Evolutionary conservation across 2,797 vertebrate genomes (phyloP), one percentile per base, ranked within the genome.

Genomic region (Crossoptilon crossoptilon): DNA sequence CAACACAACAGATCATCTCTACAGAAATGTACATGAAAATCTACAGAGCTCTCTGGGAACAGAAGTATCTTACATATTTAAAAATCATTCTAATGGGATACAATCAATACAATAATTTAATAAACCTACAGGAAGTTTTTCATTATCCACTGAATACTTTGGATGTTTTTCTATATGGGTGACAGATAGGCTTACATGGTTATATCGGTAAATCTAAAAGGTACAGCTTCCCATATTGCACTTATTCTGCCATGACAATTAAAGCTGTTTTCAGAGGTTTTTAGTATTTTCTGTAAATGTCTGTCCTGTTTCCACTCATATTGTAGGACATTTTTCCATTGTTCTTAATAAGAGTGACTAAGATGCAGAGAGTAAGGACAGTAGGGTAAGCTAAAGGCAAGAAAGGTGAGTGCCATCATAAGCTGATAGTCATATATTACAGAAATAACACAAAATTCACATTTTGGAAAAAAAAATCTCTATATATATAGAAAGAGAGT

Each of bases 311-410:
- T 77, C 33, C 35, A 43, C 14, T 37, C n/a, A 11, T 51, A 19
- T 17, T 71, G 63, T 55, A 48, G 60, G 68, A 39, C 4, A 41
- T 80, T 68, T 88, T 64, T 62, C 27, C 7, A 14, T 43, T 91
- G 22, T 11, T 41, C 66, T 62, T 71, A 62, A 11, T 62, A 77
- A 73, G 48, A 84, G 19, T 49, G 41, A 35, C 3, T 15, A 8
- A 46, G 31, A 22, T 69, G 21, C 21, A 63, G 43, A 68, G 60
- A 83, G 85, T 91, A 66, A 78, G 74, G 85, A 64, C 48, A n/a
- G 55, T 22, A 35, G 70, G 68, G 77, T 84, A 27, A 93, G n/a
- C 41, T 88, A 68, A 90, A 76, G 83, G 89, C 44, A 75, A 44
- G 51, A 70, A 46, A 23, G 17, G 3, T 68, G 51, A 64, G 48